Evolutionary conservation across 1,140 invertebrate genomes (phyloP).

Genomic region (Chironomus tepperi): DNA sequence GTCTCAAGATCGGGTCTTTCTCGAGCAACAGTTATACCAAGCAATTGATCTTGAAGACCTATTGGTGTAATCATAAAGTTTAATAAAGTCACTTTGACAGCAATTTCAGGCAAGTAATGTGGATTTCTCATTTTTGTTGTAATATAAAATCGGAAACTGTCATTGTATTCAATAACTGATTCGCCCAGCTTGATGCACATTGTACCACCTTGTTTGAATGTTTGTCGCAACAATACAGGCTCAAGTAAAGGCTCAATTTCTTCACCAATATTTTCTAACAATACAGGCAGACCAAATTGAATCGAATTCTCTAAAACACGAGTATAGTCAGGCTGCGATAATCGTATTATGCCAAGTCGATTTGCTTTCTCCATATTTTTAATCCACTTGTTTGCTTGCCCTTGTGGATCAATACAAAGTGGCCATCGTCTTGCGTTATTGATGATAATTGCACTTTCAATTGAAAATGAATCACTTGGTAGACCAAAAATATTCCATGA

Average conservation of each 20-base stretch:
- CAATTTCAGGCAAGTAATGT: slow-evolving; percentile 84
- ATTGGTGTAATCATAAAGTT: slow-evolving; percentile 89
- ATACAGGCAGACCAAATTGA: slow-evolving; percentile 80
- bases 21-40: slow-evolving; percentile 83
- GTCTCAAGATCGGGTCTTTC: slow-evolving; percentile 88
- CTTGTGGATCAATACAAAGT: slow-evolving; percentile 91
- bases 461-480: slow-evolving; percentile 79
- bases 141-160: slow-evolving; percentile 84
- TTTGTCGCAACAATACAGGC: slow-evolving; percentile 77
- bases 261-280: slow-evolving; percentile 81
- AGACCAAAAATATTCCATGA: slow-evolving; percentile 88
- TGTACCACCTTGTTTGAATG: slow-evolving; percentile 77
- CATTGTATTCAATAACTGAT: slow-evolving; percentile 71
- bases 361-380: slow-evolving; percentile 88
- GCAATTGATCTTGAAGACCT: slow-evolving; percentile 83
- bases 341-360: slow-evolving; percentile 71
- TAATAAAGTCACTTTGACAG: slow-evolving; percentile 85
- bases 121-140: slow-evolving; percentile 92
- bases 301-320: slow-evolving; percentile 84
- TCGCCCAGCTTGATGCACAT: slow-evolving; percentile 78
- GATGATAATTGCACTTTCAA: slow-evolving; percentile 89
- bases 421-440: slow-evolving; percentile 77
- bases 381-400: slow-evolving; percentile 89
- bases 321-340: slow-evolving; percentile 74
- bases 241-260: slow-evolving; percentile 86